Evolutionary conservation across 2,888 invertebrate genomes (phyloP).

Genomic region (Apamea epomidion): DNA sequence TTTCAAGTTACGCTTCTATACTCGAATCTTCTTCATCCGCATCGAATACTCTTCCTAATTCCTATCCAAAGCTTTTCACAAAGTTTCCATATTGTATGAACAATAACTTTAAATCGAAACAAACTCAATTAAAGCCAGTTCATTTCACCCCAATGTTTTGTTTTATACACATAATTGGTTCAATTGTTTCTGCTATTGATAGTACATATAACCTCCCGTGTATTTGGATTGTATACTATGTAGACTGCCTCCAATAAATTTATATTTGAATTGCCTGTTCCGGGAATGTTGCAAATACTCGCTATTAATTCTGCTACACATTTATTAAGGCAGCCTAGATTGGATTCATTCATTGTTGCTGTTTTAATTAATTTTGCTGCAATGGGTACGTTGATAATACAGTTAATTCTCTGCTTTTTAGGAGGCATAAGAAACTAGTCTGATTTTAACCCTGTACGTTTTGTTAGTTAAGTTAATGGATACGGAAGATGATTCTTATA

Average conservation of each 20-base stretch:
- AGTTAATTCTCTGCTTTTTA: conserved; percentile 26
- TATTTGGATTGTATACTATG: conserved; percentile 31
- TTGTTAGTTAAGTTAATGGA: background rate
- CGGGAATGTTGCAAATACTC: conserved; percentile 44
- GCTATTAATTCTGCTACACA: conserved; percentile 44
- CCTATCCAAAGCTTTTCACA: background rate
- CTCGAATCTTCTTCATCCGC: background rate
- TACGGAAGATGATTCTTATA: background rate
- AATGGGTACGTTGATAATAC: conserved; percentile 18
- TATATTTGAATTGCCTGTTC: conserved; percentile 42
- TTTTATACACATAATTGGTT: conserved; percentile 28
- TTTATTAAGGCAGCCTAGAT: conserved; percentile 48
- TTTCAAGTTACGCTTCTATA: background rate
- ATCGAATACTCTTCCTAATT: conserved; percentile 14
- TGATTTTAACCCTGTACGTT: background rate
- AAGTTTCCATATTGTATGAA: conserved; percentile 23
- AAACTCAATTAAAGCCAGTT: conserved; percentile 37
- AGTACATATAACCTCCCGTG: background rate
- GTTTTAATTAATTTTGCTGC: conserved; percentile 59
- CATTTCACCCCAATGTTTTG: conserved; percentile 42
- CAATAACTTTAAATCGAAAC: conserved; percentile 37
- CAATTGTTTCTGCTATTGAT: conserved; percentile 34
- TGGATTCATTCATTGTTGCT: conserved; percentile 54
- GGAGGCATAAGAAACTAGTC: background rate
- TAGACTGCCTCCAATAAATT: conserved; percentile 20